These are phyloP conservation scores for Gnatocerus cornutus DNA, from an alignment of 2,888 invertebrate genomes.

Conservation along the genomic window DNA sequence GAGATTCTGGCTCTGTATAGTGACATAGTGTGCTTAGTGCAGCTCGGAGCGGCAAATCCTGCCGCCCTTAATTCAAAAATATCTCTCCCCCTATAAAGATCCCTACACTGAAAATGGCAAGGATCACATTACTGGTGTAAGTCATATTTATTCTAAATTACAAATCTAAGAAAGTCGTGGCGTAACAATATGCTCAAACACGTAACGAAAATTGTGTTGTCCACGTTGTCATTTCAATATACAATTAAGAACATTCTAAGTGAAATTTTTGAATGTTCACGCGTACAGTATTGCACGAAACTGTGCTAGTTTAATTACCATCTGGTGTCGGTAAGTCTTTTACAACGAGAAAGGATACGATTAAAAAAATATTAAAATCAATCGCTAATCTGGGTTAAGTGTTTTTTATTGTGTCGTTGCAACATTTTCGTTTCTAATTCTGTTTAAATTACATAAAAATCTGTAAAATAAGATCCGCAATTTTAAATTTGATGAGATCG, in stretches of 20 bases:
- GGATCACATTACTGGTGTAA: slow-evolving; percentile 39
- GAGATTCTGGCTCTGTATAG: slow-evolving; percentile 45
- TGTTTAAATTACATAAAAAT: slow-evolving; percentile 14
- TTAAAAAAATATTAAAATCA: slow-evolving; percentile 10
- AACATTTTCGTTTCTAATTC: slow-evolving; percentile 17
- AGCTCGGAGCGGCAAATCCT: slow-evolving; percentile 34
- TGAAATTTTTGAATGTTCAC: slow-evolving; percentile 6
- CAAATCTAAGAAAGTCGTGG: slow-evolving; percentile 26
- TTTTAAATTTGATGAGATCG: background rate
- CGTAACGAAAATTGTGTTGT: slow-evolving; percentile 11
- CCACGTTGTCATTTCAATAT: slow-evolving; percentile 1
- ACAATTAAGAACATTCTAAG: slow-evolving; percentile 1
- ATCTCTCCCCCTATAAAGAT: background rate
- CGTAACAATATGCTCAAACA: slow-evolving; percentile 41
- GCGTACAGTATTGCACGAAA: slow-evolving; percentile 1
- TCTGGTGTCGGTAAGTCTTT: slow-evolving; percentile 9
- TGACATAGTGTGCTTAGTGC: slow-evolving; percentile 46
- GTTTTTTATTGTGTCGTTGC: slow-evolving; percentile 10
- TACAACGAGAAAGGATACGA: background rate
- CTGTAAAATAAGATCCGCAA: background rate
- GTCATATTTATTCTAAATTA: slow-evolving; percentile 26
- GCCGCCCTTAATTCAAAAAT: slow-evolving; percentile 32
- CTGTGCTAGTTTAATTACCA: slow-evolving; percentile 11
- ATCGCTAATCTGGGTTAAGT: slow-evolving; percentile 25
- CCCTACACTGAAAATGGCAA: slow-evolving; percentile 29